Base-by-base conservation (phyloP, 2,113 vertebrate species). In the Melospiza georgiana region DNA sequence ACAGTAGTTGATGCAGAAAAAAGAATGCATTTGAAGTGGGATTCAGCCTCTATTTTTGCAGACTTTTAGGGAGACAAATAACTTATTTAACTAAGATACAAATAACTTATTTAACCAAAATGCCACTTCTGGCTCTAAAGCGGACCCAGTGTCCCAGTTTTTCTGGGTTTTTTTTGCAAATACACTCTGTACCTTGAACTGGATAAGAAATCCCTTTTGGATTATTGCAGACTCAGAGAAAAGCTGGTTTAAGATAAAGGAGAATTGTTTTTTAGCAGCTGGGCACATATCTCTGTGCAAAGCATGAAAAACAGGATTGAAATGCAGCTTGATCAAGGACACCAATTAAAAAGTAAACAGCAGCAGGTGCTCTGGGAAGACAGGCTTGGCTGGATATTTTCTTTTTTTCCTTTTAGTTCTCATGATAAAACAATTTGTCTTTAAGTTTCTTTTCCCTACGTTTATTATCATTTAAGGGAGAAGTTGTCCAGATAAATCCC, bases 221-320 rank as follows among this genome's bases (percentile, higher is more conserved):
- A 39, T 67, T 35, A 65, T 59, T 81, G 23, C 63, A 0, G 8
- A 9, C 33, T 86, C 3, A 11, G 59, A 54, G 24, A 67, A 80
- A 90, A 90, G 8, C 43, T 59, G 17, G 8, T 54, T 83, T 20
- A 23, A 92, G 95, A 95, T 89, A 95, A 97, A 71, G 48, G 27
- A 80, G 65, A 90, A 43, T 57, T 78, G 76, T 0, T 27, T 88
- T 90, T 81, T 62, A 43, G 81, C 63, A 86, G 2, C 63, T 22
- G 49, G 21, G 28, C 46, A 19, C 27, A 6, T 90, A 92, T 80
- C 91, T 87, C 24, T 31, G 30, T 84, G 30, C 72, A 59, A 73
- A 86, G 43, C 11, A 19, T 57, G 87, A 91, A 94, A 94, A 94
- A 85, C 46, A 80, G 30, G n/a, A 9, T 35, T 86, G 79, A 83